Base-by-base conservation (phyloP, 2,113 vertebrate species). In the Melozone crissalis region DNA sequence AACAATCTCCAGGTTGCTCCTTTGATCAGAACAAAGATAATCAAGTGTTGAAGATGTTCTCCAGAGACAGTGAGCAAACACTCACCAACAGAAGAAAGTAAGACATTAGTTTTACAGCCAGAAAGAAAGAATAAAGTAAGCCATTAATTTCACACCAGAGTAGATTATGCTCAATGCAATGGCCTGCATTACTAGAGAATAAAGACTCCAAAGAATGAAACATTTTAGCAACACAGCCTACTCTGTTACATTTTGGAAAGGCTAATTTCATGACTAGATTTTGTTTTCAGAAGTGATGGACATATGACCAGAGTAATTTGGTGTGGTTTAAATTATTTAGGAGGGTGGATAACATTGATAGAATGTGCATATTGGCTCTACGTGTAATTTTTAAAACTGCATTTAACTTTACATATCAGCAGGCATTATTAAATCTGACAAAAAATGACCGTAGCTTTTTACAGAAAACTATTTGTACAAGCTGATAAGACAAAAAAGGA, bases 81-180 rank as follows among this genome's bases (percentile, higher is more conserved):
- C 97, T 99, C 3, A 12, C 97, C 95, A 97, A 57, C 96, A 98
- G 97, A 97, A 98, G 98, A 97, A 98, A 97, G 99, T 99, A 98
- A 98, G 98, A 92, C 79, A 97, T 97, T 97, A 95, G 76, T 98
- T 97, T 98, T 97, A 97, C 94, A 97, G 54, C 78, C 96, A 98
- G 96, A 98, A 96, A 97, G 90, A 97, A 87, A 94, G 79, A 89
- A 94, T 93, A 93, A 98, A 97, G 96, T 95, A 96, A 98, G 91
- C 96, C 76, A 94, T 87, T 97, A 72, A 96, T 96, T 98, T 97
- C 96, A 78, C 93, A 96, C 76, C 55, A 96, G 95, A 92, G 87
- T 62, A 92, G 96, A 93, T 83, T 87, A 22, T 78, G 66, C 77
- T 95, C 54, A 79, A 7, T 94, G 72, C 86, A 82, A 5, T 77